Conservation (phyloP, 2,113 vertebrate genomes). For the Podiceps cristatus region DNA sequence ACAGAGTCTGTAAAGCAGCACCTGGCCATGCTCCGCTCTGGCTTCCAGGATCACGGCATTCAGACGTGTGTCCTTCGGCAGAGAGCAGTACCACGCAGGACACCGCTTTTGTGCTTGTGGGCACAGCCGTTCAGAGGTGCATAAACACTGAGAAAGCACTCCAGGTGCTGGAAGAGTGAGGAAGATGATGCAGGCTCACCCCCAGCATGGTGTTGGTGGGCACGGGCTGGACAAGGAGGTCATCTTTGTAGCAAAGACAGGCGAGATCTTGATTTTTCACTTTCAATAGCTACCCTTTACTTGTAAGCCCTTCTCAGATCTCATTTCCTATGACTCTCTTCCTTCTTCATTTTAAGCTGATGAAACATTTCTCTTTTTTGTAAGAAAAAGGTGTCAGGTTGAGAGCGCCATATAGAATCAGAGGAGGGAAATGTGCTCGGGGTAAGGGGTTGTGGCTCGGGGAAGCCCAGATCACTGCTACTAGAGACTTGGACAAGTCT, state of each 20-base stretch:
- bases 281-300: not conserved
- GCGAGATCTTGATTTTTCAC: not conserved
- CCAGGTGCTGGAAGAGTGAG: not conserved
- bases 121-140: not conserved
- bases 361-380: conserved; percentile 19
- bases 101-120: rapidly evolving
- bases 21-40: not conserved
- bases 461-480: conserved; percentile 23
- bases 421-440: not conserved
- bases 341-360: conserved; percentile 9
- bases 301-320: not conserved
- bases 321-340: not conserved
- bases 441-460: not conserved
- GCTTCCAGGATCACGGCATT: not conserved
- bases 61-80: rapidly evolving
- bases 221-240: rapidly evolving
- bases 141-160: not conserved
- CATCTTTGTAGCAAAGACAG: not conserved
- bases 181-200: not conserved
- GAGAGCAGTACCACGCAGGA: not conserved
- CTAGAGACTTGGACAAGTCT: not conserved
- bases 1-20: not conserved
- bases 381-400: not conserved
- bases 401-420: not conserved
- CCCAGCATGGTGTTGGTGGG: not conserved